Percentiles rank a stretch among this genome's conserved stretches.
Conservation (phyloP, 2,797 vertebrate species). For the Tadarida brasiliensis region DNA sequence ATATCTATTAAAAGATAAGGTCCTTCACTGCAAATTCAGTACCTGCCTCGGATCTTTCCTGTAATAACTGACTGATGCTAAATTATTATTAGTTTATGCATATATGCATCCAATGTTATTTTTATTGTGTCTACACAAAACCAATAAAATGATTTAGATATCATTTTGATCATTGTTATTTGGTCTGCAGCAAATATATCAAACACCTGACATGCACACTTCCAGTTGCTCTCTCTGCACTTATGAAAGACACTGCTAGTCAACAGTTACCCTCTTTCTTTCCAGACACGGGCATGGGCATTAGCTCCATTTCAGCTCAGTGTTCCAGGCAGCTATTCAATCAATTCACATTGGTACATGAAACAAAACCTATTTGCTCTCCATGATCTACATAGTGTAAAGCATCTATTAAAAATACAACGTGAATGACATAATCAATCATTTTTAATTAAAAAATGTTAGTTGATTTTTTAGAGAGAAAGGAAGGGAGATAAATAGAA, state of each 20-base stretch:
- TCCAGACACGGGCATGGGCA: not conserved
- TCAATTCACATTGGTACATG: not conserved
- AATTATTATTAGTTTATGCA: not conserved
- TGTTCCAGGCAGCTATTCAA: not conserved
- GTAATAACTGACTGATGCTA: not conserved
- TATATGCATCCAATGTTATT: not conserved
- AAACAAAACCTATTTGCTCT: not conserved
- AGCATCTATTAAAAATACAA: constrained; percentile 17
- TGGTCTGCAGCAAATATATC: not conserved
- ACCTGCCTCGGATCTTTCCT: not conserved
- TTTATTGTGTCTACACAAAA: not conserved
- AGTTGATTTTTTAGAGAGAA: too few relatives aligned
- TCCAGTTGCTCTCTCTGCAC: not conserved
- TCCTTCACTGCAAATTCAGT: not conserved
- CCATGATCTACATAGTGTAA: not conserved
- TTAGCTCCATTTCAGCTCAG: not conserved
- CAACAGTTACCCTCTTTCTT: not conserved
- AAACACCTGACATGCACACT: not conserved
- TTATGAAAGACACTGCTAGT: not conserved
- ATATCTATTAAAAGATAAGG: not conserved
- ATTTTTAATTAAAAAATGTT: not conserved
- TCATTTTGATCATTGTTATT: not conserved
- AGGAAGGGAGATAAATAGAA: too few relatives aligned
- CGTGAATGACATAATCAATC: not conserved
- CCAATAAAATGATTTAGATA: not conserved